Percentiles rank a stretch among this genome's conserved stretches.
phyloP scores from a whole-genome alignment of 2,888 invertebrate genomes.

The Acrocyrtus sp. region DNA sequence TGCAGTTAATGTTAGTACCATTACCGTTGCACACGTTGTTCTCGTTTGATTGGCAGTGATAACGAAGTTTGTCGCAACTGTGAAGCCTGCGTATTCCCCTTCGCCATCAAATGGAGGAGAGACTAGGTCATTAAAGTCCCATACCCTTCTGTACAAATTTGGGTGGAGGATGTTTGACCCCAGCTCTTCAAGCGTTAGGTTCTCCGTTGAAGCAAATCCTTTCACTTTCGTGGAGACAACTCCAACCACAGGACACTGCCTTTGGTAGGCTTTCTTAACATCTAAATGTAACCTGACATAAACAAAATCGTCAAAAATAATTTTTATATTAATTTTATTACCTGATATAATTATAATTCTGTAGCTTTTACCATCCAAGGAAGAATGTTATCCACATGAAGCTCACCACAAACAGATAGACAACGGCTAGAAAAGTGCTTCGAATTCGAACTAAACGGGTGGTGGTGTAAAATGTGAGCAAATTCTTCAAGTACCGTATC shows the following conservation, averaged over 20 bases:
- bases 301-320: too few relatives aligned
- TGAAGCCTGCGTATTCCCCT: slow-evolving; percentile 66
- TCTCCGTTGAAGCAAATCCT: slow-evolving; percentile 66
- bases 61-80: slow-evolving; percentile 69
- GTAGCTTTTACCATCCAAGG: slow-evolving; percentile 53
- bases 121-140: slow-evolving; percentile 69
- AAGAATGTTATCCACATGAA: slow-evolving; percentile 53
- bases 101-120: slow-evolving; percentile 68
- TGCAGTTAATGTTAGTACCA: background rate
- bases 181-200: slow-evolving; percentile 53
- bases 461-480: slow-evolving; percentile 50
- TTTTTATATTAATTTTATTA: background rate
- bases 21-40: slow-evolving; percentile 66
- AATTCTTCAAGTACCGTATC: slow-evolving; percentile 30
- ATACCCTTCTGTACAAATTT: slow-evolving; percentile 64
- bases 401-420: slow-evolving; percentile 46
- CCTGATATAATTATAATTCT: background rate
- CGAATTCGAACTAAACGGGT: slow-evolving; percentile 51
- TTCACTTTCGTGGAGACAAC: slow-evolving; percentile 68
- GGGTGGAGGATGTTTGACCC: slow-evolving; percentile 29
- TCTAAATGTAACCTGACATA: slow-evolving; percentile 42
- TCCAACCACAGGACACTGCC: slow-evolving; percentile 48
- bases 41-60: slow-evolving; percentile 67
- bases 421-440: slow-evolving; percentile 53
- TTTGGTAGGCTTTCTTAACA: slow-evolving; percentile 52